Evolutionary conservation across 2,797 vertebrate species (phyloP).

Genomic region (Spinus olivaceus): DNA sequence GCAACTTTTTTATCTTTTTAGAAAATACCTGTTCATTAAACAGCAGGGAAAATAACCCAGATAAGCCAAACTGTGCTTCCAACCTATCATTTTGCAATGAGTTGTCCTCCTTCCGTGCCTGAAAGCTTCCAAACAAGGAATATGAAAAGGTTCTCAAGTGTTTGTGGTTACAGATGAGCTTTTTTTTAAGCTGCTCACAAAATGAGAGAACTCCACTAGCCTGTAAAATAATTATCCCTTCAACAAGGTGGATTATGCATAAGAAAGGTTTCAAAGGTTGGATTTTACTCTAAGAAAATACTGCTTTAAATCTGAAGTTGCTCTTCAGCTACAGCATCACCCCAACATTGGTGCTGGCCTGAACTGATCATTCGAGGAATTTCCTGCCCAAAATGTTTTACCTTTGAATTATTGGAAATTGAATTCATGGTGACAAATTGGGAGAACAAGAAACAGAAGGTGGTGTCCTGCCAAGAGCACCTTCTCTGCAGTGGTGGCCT

Average conservation of each 20-base stretch:
- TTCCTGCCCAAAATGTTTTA: neutral
- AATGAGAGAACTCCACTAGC: neutral
- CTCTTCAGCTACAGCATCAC: neutral
- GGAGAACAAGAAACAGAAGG: neutral
- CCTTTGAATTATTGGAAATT: neutral
- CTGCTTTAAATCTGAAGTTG: neutral
- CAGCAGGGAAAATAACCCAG: neutral
- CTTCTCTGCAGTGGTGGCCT: neutral
- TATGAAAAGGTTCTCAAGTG: neutral
- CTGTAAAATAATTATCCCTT: neutral
- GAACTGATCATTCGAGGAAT: neutral
- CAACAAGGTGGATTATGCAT: neutral
- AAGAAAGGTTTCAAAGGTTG: neutral
- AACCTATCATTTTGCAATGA: neutral
- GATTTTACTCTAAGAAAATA: neutral
- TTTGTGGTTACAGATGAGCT: neutral
- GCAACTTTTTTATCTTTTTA: neutral
- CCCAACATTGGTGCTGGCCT: neutral
- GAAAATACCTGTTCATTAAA: neutral
- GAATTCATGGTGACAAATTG: neutral
- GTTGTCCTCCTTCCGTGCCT: fast-evolving
- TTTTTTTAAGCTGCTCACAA: neutral
- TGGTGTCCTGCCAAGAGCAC: neutral
- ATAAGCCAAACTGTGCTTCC: neutral
- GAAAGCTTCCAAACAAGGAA: neutral